Base-by-base conservation (phyloP, 2,797 vertebrate genomes). In the Acipenser ruthenus region DNA sequence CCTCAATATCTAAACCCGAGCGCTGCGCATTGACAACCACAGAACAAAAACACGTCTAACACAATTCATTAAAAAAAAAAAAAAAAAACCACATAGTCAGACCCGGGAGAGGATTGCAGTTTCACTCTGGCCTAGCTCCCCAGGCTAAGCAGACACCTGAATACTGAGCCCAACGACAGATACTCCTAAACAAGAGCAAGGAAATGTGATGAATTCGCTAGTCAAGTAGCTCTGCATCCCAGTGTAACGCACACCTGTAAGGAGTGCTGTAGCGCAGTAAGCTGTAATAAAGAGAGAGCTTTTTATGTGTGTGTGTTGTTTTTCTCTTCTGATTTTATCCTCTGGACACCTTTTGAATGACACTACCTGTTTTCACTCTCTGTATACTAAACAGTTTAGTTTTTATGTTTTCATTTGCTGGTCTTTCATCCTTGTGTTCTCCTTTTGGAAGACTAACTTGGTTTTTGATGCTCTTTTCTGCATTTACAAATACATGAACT, bases 1-100 rank as follows among this genome's bases (percentile, higher is more conserved):
- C 82, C 92, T 96, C 84, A 96, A 96, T 83, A 89, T 96, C 84
- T 90, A 93, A 79, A 88, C 87, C 86, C 92, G 88, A 90, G 79
- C 70, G 66, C 58, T 71, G 50, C 64, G 66, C 70, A 13, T 56
- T 10, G 64, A 11, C n/a, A 37, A 37, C 23, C 23, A 37, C 23
- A 37, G 23, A 70, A 74, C 77, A 2, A 62, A 23, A 60, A 69
- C 69, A 72, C 51, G 76, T 60, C 2, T 6, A 60, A 63, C 64
- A 68, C 72, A 69, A 62, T 67, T 62, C 70, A 61, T 12, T 65
- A 73, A 74, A 71, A 10, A 50, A 59, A 74, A 78, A 71, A 68
- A 10, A 72, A 53, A 53, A 53, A n/a, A n/a, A n/a, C n/a, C n/a
- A 13, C 73, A 47, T 50, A 71, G 11, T 49, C 59, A 73, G 77